A percentile compares a stretch with the other conserved stretches of the same genome.
phyloP scores from a whole-genome alignment of 2,888 invertebrate genomes.

The Thyatira batis region DNA sequence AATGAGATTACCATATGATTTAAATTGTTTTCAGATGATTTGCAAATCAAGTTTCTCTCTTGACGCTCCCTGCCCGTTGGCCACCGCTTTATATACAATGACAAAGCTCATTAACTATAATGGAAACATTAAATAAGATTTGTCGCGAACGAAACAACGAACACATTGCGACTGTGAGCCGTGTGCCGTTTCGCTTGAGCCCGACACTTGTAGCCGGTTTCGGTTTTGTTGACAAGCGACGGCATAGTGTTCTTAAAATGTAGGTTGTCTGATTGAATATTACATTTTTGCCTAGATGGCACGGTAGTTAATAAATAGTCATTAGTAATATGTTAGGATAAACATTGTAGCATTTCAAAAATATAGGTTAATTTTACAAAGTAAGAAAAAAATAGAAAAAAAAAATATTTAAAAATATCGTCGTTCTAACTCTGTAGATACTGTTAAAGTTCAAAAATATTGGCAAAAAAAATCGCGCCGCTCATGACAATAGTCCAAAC shows the following conservation, averaged over 20 bases:
- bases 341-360: no score
- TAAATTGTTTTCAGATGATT: background rate
- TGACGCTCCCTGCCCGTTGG: conserved; percentile 15
- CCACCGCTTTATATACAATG: conserved; percentile 18
- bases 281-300: no score
- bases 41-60: conserved; percentile 2
- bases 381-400: no score
- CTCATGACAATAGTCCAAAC: conserved; percentile 22
- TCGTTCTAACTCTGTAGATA: no score
- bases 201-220: background rate
- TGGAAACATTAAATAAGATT: conserved; percentile 15
- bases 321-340: no score
- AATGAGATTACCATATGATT: background rate
- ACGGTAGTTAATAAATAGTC: no score
- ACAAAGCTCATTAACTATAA: conserved; percentile 26
- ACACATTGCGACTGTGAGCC: background rate
- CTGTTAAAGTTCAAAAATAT: no score
- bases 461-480: conserved; percentile 18
- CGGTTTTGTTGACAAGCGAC: background rate
- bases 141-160: background rate
- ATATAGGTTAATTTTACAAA: no score
- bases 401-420: no score
- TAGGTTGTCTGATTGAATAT: conserved; percentile 1
- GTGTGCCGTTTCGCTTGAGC: background rate
- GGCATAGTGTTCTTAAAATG: background rate